Evolutionary conservation across 1,140 invertebrate species (phyloP).

Genomic region (honey bee (Apis mellifera)): Amel_HAv3.1 CM009941.2:13491501-13492000

Average conservation of each 20-base stretch:
- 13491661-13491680: constrained; percentile 58
- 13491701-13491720: neutral
- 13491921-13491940: neutral
- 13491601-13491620: constrained; percentile 44
- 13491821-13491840: constrained; percentile 36
- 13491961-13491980: too few species aligned
- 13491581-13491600: constrained; percentile 47
- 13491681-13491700: neutral
- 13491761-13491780: constrained; percentile 39
- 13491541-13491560: constrained; percentile 60
- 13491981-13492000: neutral
- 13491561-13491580: constrained; percentile 44
- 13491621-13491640: constrained; percentile 36
- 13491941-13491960: neutral
- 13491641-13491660: constrained; percentile 63
- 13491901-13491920: constrained; percentile 5
- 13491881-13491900: constrained; percentile 20
- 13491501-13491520: constrained; percentile 39
- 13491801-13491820: constrained; percentile 35
- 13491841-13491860: constrained; percentile 14
- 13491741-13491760: neutral
- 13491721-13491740: constrained; percentile 25
- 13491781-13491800: constrained; percentile 24
- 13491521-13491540: constrained; percentile 47
- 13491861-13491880: constrained; percentile 22